Conservation (phyloP, 2,888 invertebrate species). For the Catocala nupta region DNA sequence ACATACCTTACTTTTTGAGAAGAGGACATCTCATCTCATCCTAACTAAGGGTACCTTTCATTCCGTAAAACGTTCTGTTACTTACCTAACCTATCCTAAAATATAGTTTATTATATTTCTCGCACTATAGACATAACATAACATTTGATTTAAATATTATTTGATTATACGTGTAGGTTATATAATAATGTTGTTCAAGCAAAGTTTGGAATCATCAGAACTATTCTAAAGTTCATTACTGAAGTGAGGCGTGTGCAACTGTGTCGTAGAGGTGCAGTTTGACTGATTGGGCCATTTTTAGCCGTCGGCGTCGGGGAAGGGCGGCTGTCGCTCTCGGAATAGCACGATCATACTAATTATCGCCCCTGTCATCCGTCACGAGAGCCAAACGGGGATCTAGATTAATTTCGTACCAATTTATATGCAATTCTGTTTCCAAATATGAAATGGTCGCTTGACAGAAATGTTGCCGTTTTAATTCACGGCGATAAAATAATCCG, state of each 20-base stretch:
- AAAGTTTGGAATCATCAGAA: too few relatives aligned
- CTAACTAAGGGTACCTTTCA: too few relatives aligned
- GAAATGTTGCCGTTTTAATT: neutral
- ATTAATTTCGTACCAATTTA: constrained; percentile 72
- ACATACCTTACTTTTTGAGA: too few relatives aligned
- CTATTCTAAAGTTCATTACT: constrained; percentile 51
- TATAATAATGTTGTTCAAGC: too few relatives aligned
- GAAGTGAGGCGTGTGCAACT: constrained; percentile 58
- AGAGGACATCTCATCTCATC: too few relatives aligned
- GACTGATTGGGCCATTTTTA: constrained; percentile 86
- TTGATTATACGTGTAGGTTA: too few relatives aligned
- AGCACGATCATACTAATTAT: constrained; percentile 82
- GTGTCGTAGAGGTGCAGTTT: constrained; percentile 62
- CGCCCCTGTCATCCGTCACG: constrained; percentile 73
- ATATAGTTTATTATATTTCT: too few relatives aligned
- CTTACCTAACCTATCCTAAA: too few relatives aligned
- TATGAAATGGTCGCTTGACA: constrained; percentile 25
- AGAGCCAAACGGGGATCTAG: constrained; percentile 55
- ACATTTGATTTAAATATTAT: too few relatives aligned
- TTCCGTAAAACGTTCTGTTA: too few relatives aligned
- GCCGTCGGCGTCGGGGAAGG: constrained; percentile 65
- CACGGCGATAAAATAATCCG: too few relatives aligned
- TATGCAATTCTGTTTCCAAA: constrained; percentile 63
- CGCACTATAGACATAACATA: too few relatives aligned
- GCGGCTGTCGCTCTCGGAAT: constrained; percentile 68